phyloP scores from a whole-genome alignment of 2,797 vertebrate species.

The Phrynocephalus guinanensis region DNA sequence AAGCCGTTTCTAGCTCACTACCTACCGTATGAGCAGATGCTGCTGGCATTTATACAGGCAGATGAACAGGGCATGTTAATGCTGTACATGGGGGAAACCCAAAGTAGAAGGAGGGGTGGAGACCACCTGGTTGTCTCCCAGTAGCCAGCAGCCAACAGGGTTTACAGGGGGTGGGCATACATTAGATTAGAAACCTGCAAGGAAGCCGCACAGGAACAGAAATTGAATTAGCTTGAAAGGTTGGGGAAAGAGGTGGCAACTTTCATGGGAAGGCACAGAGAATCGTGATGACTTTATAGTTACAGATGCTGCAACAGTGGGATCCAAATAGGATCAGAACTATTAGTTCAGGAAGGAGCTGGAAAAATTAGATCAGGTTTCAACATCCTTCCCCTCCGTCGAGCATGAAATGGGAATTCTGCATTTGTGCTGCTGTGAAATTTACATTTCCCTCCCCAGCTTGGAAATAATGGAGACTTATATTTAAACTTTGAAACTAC shows the following conservation, averaged over 20 bases:
- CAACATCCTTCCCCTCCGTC: constrained; percentile 39
- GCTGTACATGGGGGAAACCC: neutral
- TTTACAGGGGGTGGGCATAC: neutral
- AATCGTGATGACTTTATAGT: constrained; percentile 3
- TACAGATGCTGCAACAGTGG: constrained; percentile 29
- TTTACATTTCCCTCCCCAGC: constrained; percentile 57
- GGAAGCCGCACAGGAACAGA: neutral
- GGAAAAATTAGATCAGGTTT: constrained; percentile 54
- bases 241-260: neutral
- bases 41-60: neutral
- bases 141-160: neutral
- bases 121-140: neutral
- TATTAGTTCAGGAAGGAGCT: constrained; percentile 52
- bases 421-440: constrained; percentile 59
- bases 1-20: neutral
- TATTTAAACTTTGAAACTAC: constrained; percentile 40
- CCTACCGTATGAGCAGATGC: neutral
- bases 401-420: constrained; percentile 63
- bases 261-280: constrained; percentile 12
- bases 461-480: constrained; percentile 36
- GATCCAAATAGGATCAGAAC: constrained; percentile 35
- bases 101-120: neutral
- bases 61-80: neutral
- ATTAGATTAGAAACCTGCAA: neutral
- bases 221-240: neutral